Evolutionary conservation across 2,888 invertebrate species (phyloP).

Genomic region (Anthrax anthrax): DNA sequence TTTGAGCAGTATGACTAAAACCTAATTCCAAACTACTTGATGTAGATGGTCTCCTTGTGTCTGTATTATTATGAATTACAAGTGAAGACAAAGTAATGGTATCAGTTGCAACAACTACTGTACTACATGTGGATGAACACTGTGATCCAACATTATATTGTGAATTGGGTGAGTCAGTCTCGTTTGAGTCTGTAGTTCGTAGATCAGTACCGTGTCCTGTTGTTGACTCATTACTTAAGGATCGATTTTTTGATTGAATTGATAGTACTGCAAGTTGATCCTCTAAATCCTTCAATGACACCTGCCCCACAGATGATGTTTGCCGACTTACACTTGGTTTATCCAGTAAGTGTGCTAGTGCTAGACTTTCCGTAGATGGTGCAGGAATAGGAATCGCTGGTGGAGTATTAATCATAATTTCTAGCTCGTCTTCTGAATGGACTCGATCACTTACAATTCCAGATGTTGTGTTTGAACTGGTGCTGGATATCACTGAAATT

Average conservation of each 20-base stretch:
- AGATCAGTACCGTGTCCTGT: constrained; percentile 16
- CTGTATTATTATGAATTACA: constrained; percentile 30
- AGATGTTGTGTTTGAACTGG: constrained; percentile 93
- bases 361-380: constrained; percentile 74
- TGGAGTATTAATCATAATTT: constrained; percentile 70
- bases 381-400: constrained; percentile 56
- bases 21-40: constrained; percentile 71
- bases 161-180: constrained; percentile 37
- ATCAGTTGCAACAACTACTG: constrained; percentile 57
- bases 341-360: constrained; percentile 61
- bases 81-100: constrained; percentile 25
- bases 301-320: constrained; percentile 39
- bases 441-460: constrained; percentile 93
- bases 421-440: constrained; percentile 86
- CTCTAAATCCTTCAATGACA: constrained; percentile 32
- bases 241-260: constrained; percentile 20
- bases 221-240: constrained; percentile 19
- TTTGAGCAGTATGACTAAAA: constrained; percentile 76
- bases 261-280: constrained; percentile 35
- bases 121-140: constrained; percentile 76
- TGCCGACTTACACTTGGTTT: constrained; percentile 40
- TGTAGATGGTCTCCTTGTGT: constrained; percentile 51
- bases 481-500: constrained; percentile 80
- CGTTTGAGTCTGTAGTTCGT: constrained; percentile 23
- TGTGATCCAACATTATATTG: constrained; percentile 59